A percentile compares a stretch with the other conserved stretches of the same genome.
Conservation (phyloP, 53 echinoderm and acorn worm species). For the Patiria pectinifera region DNA sequence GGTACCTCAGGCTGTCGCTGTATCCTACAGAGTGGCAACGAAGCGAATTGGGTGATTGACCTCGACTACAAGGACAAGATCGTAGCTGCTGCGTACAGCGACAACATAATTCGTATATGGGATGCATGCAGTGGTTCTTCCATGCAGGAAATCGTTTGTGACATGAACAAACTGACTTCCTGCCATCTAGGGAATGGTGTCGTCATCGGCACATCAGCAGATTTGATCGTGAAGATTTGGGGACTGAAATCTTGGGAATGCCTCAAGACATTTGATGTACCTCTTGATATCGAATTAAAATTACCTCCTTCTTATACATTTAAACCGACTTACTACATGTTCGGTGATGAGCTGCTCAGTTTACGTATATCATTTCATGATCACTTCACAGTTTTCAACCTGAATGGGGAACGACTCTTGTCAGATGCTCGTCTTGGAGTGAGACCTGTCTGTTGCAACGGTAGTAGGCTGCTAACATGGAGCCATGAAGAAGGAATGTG, state of each 20-base stretch:
- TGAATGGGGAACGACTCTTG: too few species aligned
- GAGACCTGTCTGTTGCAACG: too few species aligned
- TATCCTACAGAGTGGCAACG: background rate
- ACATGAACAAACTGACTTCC: background rate
- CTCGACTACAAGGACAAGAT: slow-evolving; percentile 1
- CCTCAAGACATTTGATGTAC: background rate
- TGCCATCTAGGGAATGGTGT: background rate
- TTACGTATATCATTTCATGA: too few species aligned
- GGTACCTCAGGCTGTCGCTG: background rate
- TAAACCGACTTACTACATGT: too few species aligned
- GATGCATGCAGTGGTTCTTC: background rate
- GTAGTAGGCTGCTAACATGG: too few species aligned
- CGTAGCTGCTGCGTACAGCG: background rate
- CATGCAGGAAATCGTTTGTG: background rate
- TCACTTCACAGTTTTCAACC: too few species aligned
- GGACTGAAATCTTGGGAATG: background rate
- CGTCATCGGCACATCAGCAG: background rate
- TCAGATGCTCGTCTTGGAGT: too few species aligned
- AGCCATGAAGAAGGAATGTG: too few species aligned
- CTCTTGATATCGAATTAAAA: background rate
- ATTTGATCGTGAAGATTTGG: background rate
- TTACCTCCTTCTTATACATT: too few species aligned
- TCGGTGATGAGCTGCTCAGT: too few species aligned
- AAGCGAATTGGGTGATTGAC: background rate
- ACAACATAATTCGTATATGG: background rate